Evolutionary conservation across 2,113 vertebrate genomes (phyloP).

Genomic region (Microcebus tavaratra): DNA sequence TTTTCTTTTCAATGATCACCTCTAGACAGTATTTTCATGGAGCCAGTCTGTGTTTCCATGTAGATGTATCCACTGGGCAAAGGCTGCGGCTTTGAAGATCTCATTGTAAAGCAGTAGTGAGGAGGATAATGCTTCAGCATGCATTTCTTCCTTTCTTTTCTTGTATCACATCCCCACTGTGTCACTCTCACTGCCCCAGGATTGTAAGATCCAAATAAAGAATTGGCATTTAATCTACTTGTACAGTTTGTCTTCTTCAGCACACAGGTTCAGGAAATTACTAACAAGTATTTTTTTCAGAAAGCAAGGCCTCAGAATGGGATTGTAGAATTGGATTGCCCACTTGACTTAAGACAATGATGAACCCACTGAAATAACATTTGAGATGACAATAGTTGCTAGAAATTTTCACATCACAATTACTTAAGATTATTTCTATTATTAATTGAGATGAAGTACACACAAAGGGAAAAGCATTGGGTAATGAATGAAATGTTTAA

Average conservation of each 20-base stretch:
- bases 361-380: background rate
- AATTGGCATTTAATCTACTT: background rate
- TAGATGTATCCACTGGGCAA: background rate
- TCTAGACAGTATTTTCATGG: background rate
- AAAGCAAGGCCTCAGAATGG: background rate
- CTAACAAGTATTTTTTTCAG: background rate
- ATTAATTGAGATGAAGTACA: background rate
- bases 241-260: background rate
- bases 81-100: background rate
- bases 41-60: background rate
- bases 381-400: background rate
- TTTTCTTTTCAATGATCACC: background rate
- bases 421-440: background rate
- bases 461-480: background rate
- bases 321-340: background rate
- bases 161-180: background rate
- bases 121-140: background rate
- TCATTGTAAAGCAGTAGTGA: background rate
- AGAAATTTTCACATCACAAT: background rate
- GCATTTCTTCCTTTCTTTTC: background rate
- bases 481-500: background rate
- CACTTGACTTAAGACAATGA: background rate
- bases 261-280: background rate
- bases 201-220: background rate
- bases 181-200: background rate